phyloP scores from a whole-genome alignment of 2,113 vertebrate species.

The Oplegnathus fasciatus region DNA sequence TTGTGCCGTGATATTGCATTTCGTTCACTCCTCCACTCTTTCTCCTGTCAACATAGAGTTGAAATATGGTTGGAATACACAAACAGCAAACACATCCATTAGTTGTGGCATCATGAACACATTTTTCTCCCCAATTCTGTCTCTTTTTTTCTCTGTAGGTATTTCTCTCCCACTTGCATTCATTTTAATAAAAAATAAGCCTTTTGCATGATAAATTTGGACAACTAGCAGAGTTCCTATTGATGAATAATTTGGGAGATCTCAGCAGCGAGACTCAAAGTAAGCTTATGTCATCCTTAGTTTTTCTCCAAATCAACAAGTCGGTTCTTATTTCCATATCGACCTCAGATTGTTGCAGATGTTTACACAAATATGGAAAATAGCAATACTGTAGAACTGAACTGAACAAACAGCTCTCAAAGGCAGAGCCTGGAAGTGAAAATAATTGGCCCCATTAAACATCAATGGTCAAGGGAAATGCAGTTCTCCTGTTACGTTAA shows the following conservation, averaged over 20 bases:
- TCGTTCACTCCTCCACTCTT: not conserved
- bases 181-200: constrained; percentile 11
- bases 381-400: not conserved
- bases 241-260: constrained; percentile 34
- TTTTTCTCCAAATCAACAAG: constrained; percentile 7
- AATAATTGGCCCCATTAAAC: too few species aligned
- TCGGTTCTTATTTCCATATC: not conserved
- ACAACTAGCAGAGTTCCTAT: not conserved
- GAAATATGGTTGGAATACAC: not conserved
- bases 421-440: not conserved
- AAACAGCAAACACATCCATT: constrained; percentile 15
- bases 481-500: not conserved
- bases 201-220: not conserved
- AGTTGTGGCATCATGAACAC: not conserved
- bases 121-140: not conserved
- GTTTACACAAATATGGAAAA: not conserved
- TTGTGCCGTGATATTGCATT: not conserved
- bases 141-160: constrained; percentile 2
- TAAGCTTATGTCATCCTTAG: constrained; percentile 3
- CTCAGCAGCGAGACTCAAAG: constrained; percentile 8
- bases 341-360: not conserved
- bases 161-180: constrained; percentile 14
- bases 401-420: not conserved
- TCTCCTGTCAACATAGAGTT: not conserved
- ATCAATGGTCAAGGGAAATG: not conserved